A percentile compares a stretch with the other conserved stretches of the same genome.
phyloP scores from a whole-genome alignment of 2,888 invertebrate genomes.

The Spilosoma lubricipeda region DNA sequence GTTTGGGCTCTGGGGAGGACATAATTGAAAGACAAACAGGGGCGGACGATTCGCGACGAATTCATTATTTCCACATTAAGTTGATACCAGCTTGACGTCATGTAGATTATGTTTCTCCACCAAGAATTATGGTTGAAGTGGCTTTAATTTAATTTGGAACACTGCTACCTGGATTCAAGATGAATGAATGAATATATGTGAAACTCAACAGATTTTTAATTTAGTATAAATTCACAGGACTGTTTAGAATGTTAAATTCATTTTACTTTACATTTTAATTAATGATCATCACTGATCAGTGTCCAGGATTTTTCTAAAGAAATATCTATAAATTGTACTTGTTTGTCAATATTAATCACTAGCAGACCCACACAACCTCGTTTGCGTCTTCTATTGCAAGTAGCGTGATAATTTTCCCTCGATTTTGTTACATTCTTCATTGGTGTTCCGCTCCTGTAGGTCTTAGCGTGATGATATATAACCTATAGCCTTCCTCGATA shows the following conservation, averaged over 20 bases:
- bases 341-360: too few relatives aligned
- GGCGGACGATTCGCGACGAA: constrained; percentile 79
- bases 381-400: too few relatives aligned
- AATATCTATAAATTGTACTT: too few relatives aligned
- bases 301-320: background rate
- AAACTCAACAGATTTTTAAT: background rate
- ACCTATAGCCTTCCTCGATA: too few relatives aligned
- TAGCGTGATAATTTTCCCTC: too few relatives aligned
- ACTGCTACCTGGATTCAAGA: background rate
- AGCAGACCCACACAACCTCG: too few relatives aligned
- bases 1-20: constrained; percentile 63
- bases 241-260: too few relatives aligned
- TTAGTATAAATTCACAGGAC: background rate
- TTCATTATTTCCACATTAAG: constrained; percentile 83
- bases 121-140: constrained; percentile 27
- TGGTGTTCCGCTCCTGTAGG: too few relatives aligned
- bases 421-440: too few relatives aligned
- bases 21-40: constrained; percentile 86
- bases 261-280: background rate
- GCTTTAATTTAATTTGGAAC: constrained; percentile 13
- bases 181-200: background rate
- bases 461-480: too few relatives aligned
- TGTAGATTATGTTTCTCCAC: constrained; percentile 46
- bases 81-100: constrained; percentile 60
- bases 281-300: background rate